These are phyloP conservation scores for Prostheceraeus crozeri DNA, from an alignment of 2,888 invertebrate species.

Conservation along the genomic window DNA sequence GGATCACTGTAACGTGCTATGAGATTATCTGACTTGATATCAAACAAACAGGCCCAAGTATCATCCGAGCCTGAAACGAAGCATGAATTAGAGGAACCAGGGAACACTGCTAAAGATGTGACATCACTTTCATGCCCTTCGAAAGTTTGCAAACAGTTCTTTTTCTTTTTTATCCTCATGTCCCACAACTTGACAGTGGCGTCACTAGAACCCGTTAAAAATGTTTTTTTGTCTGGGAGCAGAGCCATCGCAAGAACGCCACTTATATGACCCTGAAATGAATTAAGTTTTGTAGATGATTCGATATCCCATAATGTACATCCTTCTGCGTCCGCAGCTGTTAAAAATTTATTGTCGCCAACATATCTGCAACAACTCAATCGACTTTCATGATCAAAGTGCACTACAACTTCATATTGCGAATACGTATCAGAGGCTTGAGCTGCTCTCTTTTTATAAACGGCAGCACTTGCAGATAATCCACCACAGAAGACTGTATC, in stretches of 20 bases:
- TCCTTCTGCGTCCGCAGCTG: constrained; percentile 23
- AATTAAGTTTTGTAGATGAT: no score
- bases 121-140: constrained; percentile 30
- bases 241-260: constrained; percentile 1
- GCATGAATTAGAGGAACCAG: constrained; percentile 14
- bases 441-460: constrained; percentile 28
- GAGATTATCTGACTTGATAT: constrained; percentile 17
- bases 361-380: constrained; percentile 16
- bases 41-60: constrained; percentile 23
- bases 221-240: neutral
- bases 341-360: constrained; percentile 14
- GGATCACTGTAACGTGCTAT: constrained; percentile 23
- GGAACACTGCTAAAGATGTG: constrained; percentile 5
- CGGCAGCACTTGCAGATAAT: constrained; percentile 27
- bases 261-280: no score
- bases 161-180: neutral
- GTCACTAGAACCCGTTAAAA: constrained; percentile 26
- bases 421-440: constrained; percentile 15
- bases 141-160: constrained; percentile 3
- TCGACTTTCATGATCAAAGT: constrained; percentile 26
- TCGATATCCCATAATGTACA: constrained; percentile 27
- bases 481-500: constrained; percentile 17
- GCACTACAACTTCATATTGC: neutral
- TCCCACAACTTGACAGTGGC: constrained; percentile 30
- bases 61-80: constrained; percentile 33